phyloP scores from a whole-genome alignment of 2,888 invertebrate species.

The Diogma glabrata region DNA sequence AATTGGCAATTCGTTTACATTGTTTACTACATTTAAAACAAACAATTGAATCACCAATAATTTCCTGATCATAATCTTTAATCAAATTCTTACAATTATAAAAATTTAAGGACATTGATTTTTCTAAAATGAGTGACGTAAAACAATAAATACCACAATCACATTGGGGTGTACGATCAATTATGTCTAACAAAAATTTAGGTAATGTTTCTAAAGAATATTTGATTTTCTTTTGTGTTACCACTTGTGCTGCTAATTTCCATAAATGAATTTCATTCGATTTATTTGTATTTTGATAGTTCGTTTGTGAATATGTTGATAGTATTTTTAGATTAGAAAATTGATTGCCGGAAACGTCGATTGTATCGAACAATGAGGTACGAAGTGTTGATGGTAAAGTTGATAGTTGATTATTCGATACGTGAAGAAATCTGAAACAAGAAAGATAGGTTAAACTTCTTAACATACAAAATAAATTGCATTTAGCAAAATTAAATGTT shows the following conservation, averaged over 20 bases:
- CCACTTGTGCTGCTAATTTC: slow-evolving; percentile 27
- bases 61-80: neutral
- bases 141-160: slow-evolving; percentile 31
- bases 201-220: slow-evolving; percentile 24
- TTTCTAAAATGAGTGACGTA: slow-evolving; percentile 23
- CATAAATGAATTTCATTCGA: slow-evolving; percentile 22
- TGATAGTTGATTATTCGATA: slow-evolving; percentile 9
- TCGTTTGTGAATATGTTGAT: no score
- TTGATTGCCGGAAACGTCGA: slow-evolving; percentile 11
- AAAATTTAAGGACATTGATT: slow-evolving; percentile 28
- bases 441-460: no score
- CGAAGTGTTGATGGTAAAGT: slow-evolving; percentile 11
- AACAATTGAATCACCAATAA: neutral
- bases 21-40: neutral
- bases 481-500: no score
- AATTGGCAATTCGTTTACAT: no score
- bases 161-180: slow-evolving; percentile 30
- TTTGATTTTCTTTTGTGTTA: slow-evolving; percentile 18
- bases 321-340: neutral
- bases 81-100: slow-evolving; percentile 29
- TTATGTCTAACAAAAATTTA: slow-evolving; percentile 27
- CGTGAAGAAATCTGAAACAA: neutral
- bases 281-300: neutral
- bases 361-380: neutral
- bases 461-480: no score